Percentiles rank a stretch among this genome's conserved stretches.
These are phyloP conservation scores for Psittacula cyanocephala DNA, from an alignment of 2,113 vertebrate species.

Conservation along the genomic window DNA sequence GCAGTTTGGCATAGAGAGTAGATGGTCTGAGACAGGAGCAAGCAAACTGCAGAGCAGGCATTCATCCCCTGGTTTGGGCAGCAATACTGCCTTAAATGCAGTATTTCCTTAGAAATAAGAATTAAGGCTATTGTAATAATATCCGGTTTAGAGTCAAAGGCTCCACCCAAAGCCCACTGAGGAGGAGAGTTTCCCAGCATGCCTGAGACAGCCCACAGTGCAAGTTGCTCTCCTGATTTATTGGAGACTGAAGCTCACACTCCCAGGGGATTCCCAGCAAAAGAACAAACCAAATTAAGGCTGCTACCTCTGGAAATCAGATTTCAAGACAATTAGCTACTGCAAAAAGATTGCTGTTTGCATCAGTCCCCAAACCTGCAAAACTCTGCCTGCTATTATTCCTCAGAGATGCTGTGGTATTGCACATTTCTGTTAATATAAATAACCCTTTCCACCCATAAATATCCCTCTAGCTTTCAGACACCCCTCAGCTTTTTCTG, in stretches of 20 bases:
- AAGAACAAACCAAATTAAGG: slow-evolving; percentile 40
- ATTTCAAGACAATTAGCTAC: slow-evolving; percentile 37
- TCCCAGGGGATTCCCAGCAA: slow-evolving; percentile 1
- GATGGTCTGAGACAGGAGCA: neutral
- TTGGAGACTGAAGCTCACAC: neutral
- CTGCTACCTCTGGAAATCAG: slow-evolving; percentile 38
- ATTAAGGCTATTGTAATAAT: neutral
- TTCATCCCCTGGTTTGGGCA: neutral
- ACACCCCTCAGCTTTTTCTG: neutral
- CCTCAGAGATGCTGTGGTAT: neutral
- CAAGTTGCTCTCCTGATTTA: neutral
- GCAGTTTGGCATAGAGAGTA: neutral
- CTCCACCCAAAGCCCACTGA: neutral
- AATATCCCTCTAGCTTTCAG: neutral
- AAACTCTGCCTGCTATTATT: neutral
- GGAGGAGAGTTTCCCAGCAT: neutral
- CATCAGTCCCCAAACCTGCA: neutral
- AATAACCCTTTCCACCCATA: neutral
- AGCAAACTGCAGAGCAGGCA: neutral
- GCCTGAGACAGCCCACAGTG: neutral
- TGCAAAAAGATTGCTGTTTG: neutral
- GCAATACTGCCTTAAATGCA: neutral
- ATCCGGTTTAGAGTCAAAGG: neutral
- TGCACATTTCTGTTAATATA: neutral
- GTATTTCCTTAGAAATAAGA: neutral